These are phyloP conservation scores for Seriola quinqueradiata DNA, from an alignment of 2,113 vertebrate genomes.

Conservation along the genomic window DNA sequence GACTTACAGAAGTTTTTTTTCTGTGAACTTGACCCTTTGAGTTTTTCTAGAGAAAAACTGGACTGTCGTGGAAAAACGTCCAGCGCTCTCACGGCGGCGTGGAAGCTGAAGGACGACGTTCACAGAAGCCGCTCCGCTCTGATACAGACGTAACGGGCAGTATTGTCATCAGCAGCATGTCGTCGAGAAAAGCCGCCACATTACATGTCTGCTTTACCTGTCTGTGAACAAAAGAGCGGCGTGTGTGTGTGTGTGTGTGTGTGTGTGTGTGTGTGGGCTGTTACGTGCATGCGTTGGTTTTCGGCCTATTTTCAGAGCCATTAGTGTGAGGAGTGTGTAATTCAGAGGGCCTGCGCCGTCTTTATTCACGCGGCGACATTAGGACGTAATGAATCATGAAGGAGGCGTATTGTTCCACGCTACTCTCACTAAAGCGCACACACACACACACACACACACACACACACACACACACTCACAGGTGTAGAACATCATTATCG, in stretches of 20 bases:
- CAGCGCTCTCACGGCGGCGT: no score
- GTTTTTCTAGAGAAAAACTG: no score
- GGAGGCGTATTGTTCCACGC: slow-evolving; percentile 75
- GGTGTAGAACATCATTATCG: slow-evolving; percentile 82
- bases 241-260: no score
- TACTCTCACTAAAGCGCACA: slow-evolving; percentile 36
- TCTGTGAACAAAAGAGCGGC: slow-evolving; percentile 52
- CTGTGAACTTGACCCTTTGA: no score
- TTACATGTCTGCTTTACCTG: slow-evolving; percentile 57
- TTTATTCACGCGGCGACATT: slow-evolving; percentile 72
- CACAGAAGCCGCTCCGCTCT: no score
- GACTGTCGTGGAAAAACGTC: no score
- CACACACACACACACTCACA: slow-evolving; percentile 53
- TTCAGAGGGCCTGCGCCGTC: slow-evolving; percentile 54
- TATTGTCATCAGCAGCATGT: slow-evolving; percentile 6
- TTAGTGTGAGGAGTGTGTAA: slow-evolving; percentile 72
- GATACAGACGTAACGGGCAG: slow-evolving; percentile 34
- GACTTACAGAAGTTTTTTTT: no score
- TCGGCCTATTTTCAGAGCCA: slow-evolving; percentile 68
- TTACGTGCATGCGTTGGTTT: neutral
- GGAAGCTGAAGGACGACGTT: no score
- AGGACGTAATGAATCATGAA: slow-evolving; percentile 82
- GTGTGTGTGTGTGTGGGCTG: no score
- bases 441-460: slow-evolving; percentile 45
- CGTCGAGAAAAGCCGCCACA: slow-evolving; percentile 13